Evolutionary conservation across 2,888 invertebrate species (phyloP), one percentile per base, ranked within the genome.

Genomic region (Drosophila siamana): DNA sequence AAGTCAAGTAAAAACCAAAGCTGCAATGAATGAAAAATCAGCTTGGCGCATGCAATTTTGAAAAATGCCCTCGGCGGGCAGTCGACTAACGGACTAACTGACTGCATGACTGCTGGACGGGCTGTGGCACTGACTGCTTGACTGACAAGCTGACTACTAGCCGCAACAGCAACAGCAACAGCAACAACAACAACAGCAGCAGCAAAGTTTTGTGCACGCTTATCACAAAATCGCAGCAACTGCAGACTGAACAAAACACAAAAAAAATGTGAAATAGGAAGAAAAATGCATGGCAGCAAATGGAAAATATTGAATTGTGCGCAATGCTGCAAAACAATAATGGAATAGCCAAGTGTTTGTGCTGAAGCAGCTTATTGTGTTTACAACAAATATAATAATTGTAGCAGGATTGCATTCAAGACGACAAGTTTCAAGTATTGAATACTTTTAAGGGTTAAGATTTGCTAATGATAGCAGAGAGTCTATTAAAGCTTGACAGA

Each of bases 11-110:
- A 43, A 62, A 77, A 76, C 55, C 69, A 68, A 73, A 63, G 80
- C 86, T 85, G 68, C 86, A 89, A 85, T 89, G 83, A 89, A 84
- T 84, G 89, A 88, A 88, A 83, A 85, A 81, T 89, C 89, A 86
- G 86, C 75, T 81, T 89, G 86, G 62, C 64, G 65, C 89, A 89
- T 89, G 88, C 89, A 80, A 87, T 66, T 79, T 80, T 66, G 47
- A 41, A 79, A 79, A 80, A 63, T 77, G 87, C 85, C 85, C 87
- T 65, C 77, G 62, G 56, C 62, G 75, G 59, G 41, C 62, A 65
- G 73, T 65, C 67, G 60, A 66, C 61, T 68, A 61, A 70, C 62
- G 67, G 69, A 61, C 60, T 70, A 74, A 69, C 41, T 78, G 82
- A 51, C 62, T 30, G 30, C 30, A 4, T 55, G 43, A 40, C 22